Evolutionary conservation across 1,140 invertebrate genomes (phyloP), one percentile per base, ranked within the genome.

Genomic region (Drosophila pandora): DNA sequence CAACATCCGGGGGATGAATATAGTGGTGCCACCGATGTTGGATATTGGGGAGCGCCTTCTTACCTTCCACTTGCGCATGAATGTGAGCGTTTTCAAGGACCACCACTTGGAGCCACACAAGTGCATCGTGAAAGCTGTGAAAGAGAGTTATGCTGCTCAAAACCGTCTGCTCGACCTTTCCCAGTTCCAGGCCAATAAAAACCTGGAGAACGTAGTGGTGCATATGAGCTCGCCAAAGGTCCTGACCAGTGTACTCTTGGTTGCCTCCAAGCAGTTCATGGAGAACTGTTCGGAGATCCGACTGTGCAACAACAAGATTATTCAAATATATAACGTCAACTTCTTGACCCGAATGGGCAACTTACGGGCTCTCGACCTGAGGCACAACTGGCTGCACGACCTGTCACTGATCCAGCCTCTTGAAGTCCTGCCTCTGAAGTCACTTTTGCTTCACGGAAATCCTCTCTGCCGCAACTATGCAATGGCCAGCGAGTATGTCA

Each of bases 381-480:
- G 76, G 0, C 70, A 81, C 9, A 91, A 91, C 39, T 91, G 89
- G 89, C 76, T 91, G 3, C 50, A 76, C 4, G 63, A 84, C 2
- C 45, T 91, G 12, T 22, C 68, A 8, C 30, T 53, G 0, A 65
- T 91, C 2, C 68, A 59, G 21, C 55, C 63, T 4, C 30, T 91
- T 0, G 54, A 63, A 2, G 55, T 69, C 8, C 34, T 91, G 7
- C 76, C 76, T 0, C 45, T 91, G 1, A 91, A 81, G 48, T 80
- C 89, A 0, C 56, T 93, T n/a, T 64, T 59, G 0, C 69, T 94
- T 9, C 92, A 93, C 52, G 93, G 93, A 0, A 94, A 94, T 76
- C 93, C 92, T 0, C 58, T 94, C 0, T 94, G 93, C 39, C 47
- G 60, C 1, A 92, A 93, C 34, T 93, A 92, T 48, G 89, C 76